These are phyloP conservation scores for Caenorhabditis doughertyi DNA, from an alignment of 2,888 invertebrate species.

Conservation along the genomic window DNA sequence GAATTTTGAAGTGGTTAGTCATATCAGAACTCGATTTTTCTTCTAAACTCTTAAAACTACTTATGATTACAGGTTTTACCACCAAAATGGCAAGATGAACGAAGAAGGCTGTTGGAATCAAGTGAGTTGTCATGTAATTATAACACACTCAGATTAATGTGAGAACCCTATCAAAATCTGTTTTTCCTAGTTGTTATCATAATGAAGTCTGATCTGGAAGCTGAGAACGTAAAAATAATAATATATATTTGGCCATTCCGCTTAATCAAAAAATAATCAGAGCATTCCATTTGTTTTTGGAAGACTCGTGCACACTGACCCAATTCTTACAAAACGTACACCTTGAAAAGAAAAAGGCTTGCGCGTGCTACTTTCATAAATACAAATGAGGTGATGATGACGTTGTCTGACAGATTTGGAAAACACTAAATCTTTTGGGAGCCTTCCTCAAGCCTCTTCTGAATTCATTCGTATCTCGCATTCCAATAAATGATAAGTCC, in stretches of 20 bases:
- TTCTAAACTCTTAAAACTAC: background rate
- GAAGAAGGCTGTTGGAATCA: constrained; percentile 42
- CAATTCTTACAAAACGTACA: constrained; percentile 14
- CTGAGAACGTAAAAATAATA: constrained; percentile 2
- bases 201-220: background rate
- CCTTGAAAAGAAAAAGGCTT: constrained; percentile 7
- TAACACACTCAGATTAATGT: background rate
- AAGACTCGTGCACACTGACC: background rate
- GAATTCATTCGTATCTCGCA: constrained; percentile 21
- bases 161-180: constrained; percentile 18
- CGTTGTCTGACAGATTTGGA: constrained; percentile 33
- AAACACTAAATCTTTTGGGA: constrained; percentile 40
- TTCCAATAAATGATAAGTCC: constrained; percentile 48
- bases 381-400: constrained; percentile 51
- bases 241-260: background rate
- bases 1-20: constrained; percentile 1
- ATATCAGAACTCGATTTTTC: background rate
- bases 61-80: constrained; percentile 49
- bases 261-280: background rate
- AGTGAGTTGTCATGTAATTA: constrained; percentile 25
- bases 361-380: constrained; percentile 34
- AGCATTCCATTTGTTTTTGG: constrained; percentile 5
- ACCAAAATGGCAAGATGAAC: constrained; percentile 36
- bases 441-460: constrained; percentile 33
- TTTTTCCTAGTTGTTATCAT: constrained; percentile 14